Base-by-base conservation (phyloP, 1,140 invertebrate genomes). In the Aricia agestis region DNA sequence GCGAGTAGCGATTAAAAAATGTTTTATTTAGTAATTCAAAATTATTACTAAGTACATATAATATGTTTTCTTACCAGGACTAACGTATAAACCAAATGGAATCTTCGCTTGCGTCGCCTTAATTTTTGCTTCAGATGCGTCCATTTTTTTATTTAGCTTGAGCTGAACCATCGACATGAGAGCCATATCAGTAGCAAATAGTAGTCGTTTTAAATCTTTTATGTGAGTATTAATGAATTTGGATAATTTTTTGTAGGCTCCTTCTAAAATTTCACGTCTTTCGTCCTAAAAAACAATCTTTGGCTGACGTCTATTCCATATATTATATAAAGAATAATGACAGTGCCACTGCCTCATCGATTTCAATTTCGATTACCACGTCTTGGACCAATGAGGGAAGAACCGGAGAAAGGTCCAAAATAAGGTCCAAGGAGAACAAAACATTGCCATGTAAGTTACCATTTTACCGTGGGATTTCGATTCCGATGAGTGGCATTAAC, bases 111-210 rank as follows among this genome's bases (percentile, higher is more conserved):
- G 86, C 0, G 89, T 89, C 0, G 82, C 78, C 63, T 82, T 89
- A 10, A 91, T 91, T 52, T 91, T 91, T 0, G 83, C 81, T 68
- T 89, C 88, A 0, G 86, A 88, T 0, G 86, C 84, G 75, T 89
- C 88, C 88, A 90, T 90, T 52, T 90, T 90, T 74, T 89, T 90
- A 67, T 89, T 89, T 25, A 90, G 70, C 66, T 91, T 91, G 13
- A 91, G 70, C 32, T 87, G 71, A 0, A 91, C 87, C 89, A 91
- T 91, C 0, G 89, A 89, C 87, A 89, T 91, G 7, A 91, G 80
- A 0, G 86, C 84, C 78, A 84, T 87, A 72, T 91, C 89, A 0
- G 86, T 89, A 6, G 83, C 83, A 42, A 84, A 87, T 0, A 91
- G 77, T 3, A 91, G 59, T 9, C 87, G 67, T 75, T 91, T 91